These are phyloP conservation scores for Clitarchus hookeri DNA, from an alignment of 2,888 invertebrate genomes.

Conservation along the genomic window DNA sequence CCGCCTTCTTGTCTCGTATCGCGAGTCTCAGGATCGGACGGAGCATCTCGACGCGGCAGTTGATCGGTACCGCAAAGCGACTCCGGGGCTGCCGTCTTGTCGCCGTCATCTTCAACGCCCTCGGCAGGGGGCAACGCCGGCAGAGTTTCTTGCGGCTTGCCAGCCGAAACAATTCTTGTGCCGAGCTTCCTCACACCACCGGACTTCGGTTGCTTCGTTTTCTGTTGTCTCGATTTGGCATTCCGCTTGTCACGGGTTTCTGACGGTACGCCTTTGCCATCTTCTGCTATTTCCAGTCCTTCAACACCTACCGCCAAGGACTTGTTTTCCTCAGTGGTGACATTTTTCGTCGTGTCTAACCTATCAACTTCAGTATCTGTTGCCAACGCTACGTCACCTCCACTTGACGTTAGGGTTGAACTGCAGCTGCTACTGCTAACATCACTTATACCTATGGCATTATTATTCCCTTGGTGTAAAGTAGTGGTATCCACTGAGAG, in stretches of 20 bases:
- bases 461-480: not conserved
- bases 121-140: not conserved
- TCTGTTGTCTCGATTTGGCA: conserved; percentile 37
- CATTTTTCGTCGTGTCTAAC: not conserved
- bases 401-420: not conserved
- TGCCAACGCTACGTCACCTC: not conserved
- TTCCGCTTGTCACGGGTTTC: conserved; percentile 34
- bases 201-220: conserved; percentile 40
- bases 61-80: not conserved
- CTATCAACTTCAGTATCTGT: conserved; percentile 1
- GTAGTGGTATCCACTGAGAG: not conserved
- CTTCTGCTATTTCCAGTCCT: not conserved
- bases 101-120: not conserved
- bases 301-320: no score
- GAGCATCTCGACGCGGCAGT: not conserved
- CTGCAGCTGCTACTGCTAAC: not conserved
- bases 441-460: not conserved
- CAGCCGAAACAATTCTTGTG: conserved; percentile 40
- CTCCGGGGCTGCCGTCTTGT: not conserved
- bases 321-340: not conserved
- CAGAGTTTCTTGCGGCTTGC: conserved; percentile 29
- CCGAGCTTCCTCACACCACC: conserved; percentile 47
- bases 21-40: not conserved
- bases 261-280: not conserved
- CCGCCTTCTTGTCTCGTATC: not conserved